These are phyloP conservation scores for Brachyrhaphis roseni DNA, from an alignment of 2,797 vertebrate genomes.

Conservation along the genomic window DNA sequence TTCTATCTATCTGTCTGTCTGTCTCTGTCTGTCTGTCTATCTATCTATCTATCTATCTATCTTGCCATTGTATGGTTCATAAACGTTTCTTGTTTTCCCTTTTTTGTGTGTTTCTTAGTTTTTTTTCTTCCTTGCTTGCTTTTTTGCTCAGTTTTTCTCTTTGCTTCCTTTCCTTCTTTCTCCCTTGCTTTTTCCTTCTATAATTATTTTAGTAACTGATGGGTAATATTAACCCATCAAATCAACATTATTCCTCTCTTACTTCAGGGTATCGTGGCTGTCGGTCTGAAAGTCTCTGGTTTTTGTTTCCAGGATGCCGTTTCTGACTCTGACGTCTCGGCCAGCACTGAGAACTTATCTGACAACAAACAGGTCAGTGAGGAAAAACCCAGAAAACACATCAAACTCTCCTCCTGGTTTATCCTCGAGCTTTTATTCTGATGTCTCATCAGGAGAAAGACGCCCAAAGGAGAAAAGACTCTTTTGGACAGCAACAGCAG, in stretches of 20 bases:
- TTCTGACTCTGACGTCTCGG: conserved; percentile 34
- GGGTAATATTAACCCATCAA: too few relatives aligned
- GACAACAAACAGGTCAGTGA: conserved; percentile 55
- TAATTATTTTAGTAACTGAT: background rate
- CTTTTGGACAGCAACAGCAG: too few relatives aligned
- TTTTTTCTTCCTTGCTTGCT: too few relatives aligned
- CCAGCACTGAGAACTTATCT: conserved; percentile 49
- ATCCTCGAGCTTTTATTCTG: background rate
- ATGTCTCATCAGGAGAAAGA: conserved; percentile 51
- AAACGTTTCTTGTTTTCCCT: too few relatives aligned
- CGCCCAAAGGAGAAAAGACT: conserved; percentile 40
- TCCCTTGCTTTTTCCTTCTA: background rate
- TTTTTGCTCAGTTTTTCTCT: background rate
- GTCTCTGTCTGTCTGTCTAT: too few relatives aligned
- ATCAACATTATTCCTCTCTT: background rate
- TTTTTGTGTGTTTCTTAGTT: too few relatives aligned
- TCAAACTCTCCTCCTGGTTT: background rate
- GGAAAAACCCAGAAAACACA: background rate
- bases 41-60: too few relatives aligned
- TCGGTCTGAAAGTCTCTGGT: background rate
- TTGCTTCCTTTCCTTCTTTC: background rate
- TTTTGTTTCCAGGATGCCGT: conserved; percentile 45
- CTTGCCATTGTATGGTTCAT: too few relatives aligned
- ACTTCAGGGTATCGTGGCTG: too few relatives aligned
- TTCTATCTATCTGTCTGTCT: too few relatives aligned